Conservation (phyloP, 2,113 vertebrate species). For the Phasianus colchicus region DNA sequence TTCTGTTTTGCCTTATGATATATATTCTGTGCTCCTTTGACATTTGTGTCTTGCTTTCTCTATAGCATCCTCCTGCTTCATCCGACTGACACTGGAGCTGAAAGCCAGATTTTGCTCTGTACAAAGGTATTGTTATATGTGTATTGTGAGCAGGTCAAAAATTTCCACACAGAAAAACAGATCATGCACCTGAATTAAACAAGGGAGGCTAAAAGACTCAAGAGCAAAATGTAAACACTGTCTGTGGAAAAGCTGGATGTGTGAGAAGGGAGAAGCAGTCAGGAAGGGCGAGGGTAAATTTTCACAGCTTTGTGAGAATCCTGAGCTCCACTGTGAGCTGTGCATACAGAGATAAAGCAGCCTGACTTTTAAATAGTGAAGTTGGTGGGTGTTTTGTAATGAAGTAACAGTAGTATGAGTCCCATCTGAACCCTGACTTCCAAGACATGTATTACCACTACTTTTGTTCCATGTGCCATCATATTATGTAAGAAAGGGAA, state of each 20-base stretch:
- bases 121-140: conserved; percentile 80
- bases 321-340: rapidly evolving
- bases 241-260: neutral
- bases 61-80: conserved; percentile 91
- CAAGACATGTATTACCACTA: neutral
- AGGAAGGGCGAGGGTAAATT: neutral
- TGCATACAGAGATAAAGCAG: neutral
- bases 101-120: conserved; percentile 88
- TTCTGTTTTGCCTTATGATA: neutral
- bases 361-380: neutral
- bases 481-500: neutral
- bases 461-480: neutral
- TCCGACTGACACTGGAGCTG: conserved; percentile 86
- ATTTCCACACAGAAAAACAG: neutral
- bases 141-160: neutral
- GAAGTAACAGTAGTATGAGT: neutral
- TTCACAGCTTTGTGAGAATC: neutral
- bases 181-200: neutral
- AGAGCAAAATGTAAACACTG: neutral
- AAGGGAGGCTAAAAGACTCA: neutral
- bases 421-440: conserved; percentile 11
- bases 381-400: neutral
- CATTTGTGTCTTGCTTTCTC: conserved; percentile 15
- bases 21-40: neutral
- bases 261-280: neutral